These are phyloP conservation scores for Drepana falcataria DNA, from an alignment of 2,888 invertebrate genomes.

Conservation along the genomic window DNA sequence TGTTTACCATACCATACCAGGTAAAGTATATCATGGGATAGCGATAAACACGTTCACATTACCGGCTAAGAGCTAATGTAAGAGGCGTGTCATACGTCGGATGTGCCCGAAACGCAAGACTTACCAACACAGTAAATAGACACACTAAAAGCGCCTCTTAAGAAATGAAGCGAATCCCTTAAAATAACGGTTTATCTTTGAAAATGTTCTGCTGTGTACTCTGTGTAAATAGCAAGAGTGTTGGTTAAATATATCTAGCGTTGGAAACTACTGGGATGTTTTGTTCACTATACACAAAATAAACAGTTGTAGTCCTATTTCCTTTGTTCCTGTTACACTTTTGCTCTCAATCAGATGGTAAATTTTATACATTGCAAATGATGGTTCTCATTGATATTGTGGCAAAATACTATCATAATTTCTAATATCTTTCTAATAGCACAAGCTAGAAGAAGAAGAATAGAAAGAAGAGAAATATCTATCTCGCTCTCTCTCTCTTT, in stretches of 20 bases:
- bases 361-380: too few species aligned
- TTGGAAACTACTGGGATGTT: neutral
- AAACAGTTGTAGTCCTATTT: too few species aligned
- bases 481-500: too few species aligned
- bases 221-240: neutral
- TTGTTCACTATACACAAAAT: neutral
- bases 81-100: constrained; percentile 41
- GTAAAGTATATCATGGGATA: neutral
- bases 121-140: constrained; percentile 27
- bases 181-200: neutral
- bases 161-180: constrained; percentile 23
- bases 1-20: too few species aligned
- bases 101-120: constrained; percentile 34
- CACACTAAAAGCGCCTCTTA: constrained; percentile 34
- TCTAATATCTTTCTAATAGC: too few species aligned
- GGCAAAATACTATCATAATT: too few species aligned
- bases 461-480: too few species aligned
- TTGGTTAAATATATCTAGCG: neutral
- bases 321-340: too few species aligned
- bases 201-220: neutral
- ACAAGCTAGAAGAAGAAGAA: too few species aligned
- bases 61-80: constrained; percentile 28
- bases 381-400: too few species aligned
- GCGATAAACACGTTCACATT: neutral
- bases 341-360: too few species aligned